Evolutionary conservation across 2,797 vertebrate genomes (phyloP).

Genomic region (Todus mexicanus): DNA sequence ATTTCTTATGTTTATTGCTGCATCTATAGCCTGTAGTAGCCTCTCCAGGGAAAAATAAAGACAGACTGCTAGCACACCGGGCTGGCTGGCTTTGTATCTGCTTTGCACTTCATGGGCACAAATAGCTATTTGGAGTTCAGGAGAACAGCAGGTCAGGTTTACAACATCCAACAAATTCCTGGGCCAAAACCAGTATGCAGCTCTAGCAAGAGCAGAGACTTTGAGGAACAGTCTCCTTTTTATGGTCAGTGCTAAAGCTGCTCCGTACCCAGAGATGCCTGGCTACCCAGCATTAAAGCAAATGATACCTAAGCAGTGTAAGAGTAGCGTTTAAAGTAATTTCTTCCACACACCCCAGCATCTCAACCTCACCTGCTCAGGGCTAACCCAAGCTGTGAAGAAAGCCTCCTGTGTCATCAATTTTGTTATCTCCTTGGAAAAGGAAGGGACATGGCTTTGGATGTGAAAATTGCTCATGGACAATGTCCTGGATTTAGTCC

Average conservation of each 20-base stretch:
- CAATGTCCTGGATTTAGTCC: not conserved
- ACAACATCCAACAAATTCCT: not conserved
- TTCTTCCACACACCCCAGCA: not conserved
- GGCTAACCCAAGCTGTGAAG: not conserved
- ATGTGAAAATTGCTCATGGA: not conserved
- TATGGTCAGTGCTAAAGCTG: not conserved
- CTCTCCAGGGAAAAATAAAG: constrained; percentile 2
- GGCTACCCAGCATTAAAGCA: not conserved
- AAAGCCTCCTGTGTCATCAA: not conserved
- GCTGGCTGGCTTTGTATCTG: not conserved
- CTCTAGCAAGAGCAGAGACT: not conserved
- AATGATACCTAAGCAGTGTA: not conserved
- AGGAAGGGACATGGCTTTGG: not conserved
- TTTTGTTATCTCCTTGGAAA: not conserved
- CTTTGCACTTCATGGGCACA: not conserved
- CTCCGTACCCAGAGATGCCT: not conserved
- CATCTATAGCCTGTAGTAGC: not conserved
- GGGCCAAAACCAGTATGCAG: not conserved
- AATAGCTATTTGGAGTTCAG: not conserved
- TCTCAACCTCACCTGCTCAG: not conserved
- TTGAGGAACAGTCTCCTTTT: not conserved
- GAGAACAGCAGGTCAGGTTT: constrained; percentile 7
- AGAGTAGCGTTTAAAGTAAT: not conserved
- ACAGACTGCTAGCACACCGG: not conserved
- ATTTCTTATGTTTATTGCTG: constrained; percentile 35